A percentile compares a stretch with the other conserved stretches of the same genome.
Conservation (phyloP, 2,888 invertebrate species). For the Leucozona laternaria region DNA sequence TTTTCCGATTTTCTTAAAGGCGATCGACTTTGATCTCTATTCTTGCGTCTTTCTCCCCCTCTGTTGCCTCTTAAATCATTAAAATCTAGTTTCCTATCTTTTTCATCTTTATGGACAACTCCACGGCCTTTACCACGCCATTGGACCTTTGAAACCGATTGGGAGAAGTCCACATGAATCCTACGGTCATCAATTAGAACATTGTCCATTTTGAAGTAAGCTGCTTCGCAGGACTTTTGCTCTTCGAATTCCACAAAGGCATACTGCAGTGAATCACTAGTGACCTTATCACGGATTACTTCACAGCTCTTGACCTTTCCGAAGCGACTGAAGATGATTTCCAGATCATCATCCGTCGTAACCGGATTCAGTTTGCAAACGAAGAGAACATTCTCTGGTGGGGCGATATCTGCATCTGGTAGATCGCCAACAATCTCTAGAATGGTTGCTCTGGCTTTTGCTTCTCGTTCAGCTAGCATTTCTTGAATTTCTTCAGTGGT, state of each 20-base stretch:
- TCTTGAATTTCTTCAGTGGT: slow-evolving; percentile 93
- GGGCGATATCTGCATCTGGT: slow-evolving; percentile 98
- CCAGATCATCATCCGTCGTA: slow-evolving; percentile 97
- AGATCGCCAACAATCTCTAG: slow-evolving; percentile 99
- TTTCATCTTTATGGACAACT: slow-evolving; percentile 84
- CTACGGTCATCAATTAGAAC: slow-evolving; percentile 99
- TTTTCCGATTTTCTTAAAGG: slow-evolving; percentile 7
- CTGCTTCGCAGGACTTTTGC: slow-evolving; percentile 96
- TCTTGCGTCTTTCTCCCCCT: not conserved
- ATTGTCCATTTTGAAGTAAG: slow-evolving; percentile 99
- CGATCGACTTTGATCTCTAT: slow-evolving; percentile 41
- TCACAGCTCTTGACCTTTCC: slow-evolving; percentile 97
- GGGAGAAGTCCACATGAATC: slow-evolving; percentile 99
- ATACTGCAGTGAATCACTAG: slow-evolving; percentile 98
- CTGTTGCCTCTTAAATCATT: slow-evolving; percentile 76
- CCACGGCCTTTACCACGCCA: slow-evolving; percentile 96
- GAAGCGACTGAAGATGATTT: slow-evolving; percentile 98
- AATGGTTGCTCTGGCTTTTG: slow-evolving; percentile 97
- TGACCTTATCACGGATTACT: slow-evolving; percentile 96
- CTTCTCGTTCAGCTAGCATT: slow-evolving; percentile 95
- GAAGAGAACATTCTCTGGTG: slow-evolving; percentile 99
- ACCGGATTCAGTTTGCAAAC: slow-evolving; percentile 99
- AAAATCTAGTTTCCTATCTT: slow-evolving; percentile 79
- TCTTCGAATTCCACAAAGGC: slow-evolving; percentile 99
- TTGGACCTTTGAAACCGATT: slow-evolving; percentile 97